Evolutionary conservation across 2,797 vertebrate species (phyloP), one percentile per base, ranked within the genome.

Genomic region (Tenualosa ilisha): DNA sequence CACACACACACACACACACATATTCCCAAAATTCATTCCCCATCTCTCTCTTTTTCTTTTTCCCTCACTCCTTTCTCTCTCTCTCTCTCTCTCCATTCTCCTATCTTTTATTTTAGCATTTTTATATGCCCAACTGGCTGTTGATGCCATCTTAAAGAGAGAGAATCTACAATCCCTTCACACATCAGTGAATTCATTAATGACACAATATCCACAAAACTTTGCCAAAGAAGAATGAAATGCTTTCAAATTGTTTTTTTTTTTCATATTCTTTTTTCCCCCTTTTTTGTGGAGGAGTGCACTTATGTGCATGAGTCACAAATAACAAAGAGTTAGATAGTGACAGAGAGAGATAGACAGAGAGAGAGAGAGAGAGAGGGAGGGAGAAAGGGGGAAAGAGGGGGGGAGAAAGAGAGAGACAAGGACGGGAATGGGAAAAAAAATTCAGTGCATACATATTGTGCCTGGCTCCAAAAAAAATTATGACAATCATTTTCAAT

Each of bases 401-500:
- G 13, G 37, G 40, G 68, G 37, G 15, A 40, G 31, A 75, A 43
- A 50, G 43, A 82, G 79, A 87, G 49, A 68, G 81, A 56, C 43
- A 24, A 26, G 63, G 68, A 61, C 59, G 53, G 59, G 63, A 37
- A 37, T 53, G 81, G 82, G 61, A 84, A 93, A 90, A 91, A 91
- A 92, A 93, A 92, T 86, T 90, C 85, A 86, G 15, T 20, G 88
- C 91, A 92, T 91, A 92, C 92, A 93, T 93, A 93, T 92, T 90
- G 91, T 94, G 92, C 92, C 90, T 93, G 92, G 93, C 90, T 91
- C 90, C 85, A 88, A 92, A 51, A 51, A 93, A 94, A 93, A 95
- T 94, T 92, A 94, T 94, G 93, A 94, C 90, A 91, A 95, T 95
- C 92, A 92, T 95, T 95, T 96, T 95, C 94, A 94, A 94, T 95